Base-by-base conservation (phyloP, 2,113 vertebrate species). In the Onychostoma macrolepis region DNA sequence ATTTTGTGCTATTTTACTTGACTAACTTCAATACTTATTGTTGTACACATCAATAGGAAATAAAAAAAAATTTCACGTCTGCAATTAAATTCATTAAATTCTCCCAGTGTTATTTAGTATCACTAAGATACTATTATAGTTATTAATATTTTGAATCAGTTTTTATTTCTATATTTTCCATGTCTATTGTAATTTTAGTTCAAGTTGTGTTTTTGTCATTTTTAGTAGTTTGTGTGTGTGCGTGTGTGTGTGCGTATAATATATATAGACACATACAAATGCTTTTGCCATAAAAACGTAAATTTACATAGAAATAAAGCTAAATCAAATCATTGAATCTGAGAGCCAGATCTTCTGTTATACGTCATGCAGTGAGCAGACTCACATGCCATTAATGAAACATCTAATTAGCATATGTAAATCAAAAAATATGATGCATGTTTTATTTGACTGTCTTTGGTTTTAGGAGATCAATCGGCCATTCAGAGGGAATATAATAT, bases 401-500 rank as follows among this genome's bases (percentile, higher is more conserved):
- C 36, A 74, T 74, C 71, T 74, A n/a, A 74, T 74, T 74, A 74
- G 71, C 5, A 24, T 38, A 24, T 74, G 21, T 74, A 74, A 74
- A 41, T 74, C 9, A 41, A 24, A 74, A 41, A 74, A 74, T n/a
- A 74, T 12, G 38, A 2, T 74, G 10, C 38, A 74, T n/a, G 71
- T 72, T 72, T 72, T 38, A 72, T 72, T 71, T 33, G 28, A 33
- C 13, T 11, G 0, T 21, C 33, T 71, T 75, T 76, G 72, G 41
- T 45, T 76, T 76, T 28, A 45, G 33, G 36, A 74, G n/a, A 45
- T 76, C 24, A 75, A 75, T 75, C 12, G 26, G 41, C 12, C 72
- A 45, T 45, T 45, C 38, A 45, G 24, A 76, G 3, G 41, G 69
- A 74, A 74, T 74, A 72, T 72, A 72, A 38, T 38, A 74, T 74